Percentiles rank a stretch among this genome's conserved stretches.
Conservation (phyloP, 2,888 invertebrate genomes). For the Cheilosia impressa region DNA sequence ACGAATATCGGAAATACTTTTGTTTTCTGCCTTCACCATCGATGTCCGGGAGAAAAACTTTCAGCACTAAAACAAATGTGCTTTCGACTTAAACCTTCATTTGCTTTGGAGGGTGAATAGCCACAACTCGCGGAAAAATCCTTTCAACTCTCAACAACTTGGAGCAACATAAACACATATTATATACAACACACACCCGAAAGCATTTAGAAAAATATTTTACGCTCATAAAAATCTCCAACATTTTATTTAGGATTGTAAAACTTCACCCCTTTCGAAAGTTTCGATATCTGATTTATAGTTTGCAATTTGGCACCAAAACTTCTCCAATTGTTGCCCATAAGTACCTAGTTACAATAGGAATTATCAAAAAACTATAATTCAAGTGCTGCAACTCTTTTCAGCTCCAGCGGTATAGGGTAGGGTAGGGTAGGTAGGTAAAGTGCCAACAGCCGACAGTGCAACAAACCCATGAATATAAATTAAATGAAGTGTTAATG, state of each 20-base stretch:
- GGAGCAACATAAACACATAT: background rate
- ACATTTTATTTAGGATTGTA: conserved; percentile 35
- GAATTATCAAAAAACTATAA: conserved; percentile 7
- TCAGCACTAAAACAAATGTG: conserved; percentile 34
- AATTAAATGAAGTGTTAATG: conserved; percentile 68
- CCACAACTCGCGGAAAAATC: background rate
- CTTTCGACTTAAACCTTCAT: conserved; percentile 4
- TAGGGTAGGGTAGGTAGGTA: background rate
- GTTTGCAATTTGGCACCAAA: conserved; percentile 45
- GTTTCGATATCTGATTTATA: conserved; percentile 58
- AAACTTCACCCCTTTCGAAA: conserved; percentile 31
- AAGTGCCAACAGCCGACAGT: conserved; percentile 1
- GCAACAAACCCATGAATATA: conserved; percentile 53
- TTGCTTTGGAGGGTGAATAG: background rate
- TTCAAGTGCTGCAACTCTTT: conserved; percentile 36
- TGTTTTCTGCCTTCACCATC: background rate
- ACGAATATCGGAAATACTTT: background rate
- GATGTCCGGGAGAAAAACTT: conserved; percentile 1
- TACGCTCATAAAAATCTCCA: conserved; percentile 38
- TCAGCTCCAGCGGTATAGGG: background rate
- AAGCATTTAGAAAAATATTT: conserved; percentile 26
- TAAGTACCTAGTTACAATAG: conserved; percentile 26
- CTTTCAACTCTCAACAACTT: conserved; percentile 13
- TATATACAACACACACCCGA: background rate
- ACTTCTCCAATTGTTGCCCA: conserved; percentile 28